These are phyloP conservation scores for Tetanocera ferruginea DNA, from an alignment of 2,888 invertebrate species.

Conservation along the genomic window DNA sequence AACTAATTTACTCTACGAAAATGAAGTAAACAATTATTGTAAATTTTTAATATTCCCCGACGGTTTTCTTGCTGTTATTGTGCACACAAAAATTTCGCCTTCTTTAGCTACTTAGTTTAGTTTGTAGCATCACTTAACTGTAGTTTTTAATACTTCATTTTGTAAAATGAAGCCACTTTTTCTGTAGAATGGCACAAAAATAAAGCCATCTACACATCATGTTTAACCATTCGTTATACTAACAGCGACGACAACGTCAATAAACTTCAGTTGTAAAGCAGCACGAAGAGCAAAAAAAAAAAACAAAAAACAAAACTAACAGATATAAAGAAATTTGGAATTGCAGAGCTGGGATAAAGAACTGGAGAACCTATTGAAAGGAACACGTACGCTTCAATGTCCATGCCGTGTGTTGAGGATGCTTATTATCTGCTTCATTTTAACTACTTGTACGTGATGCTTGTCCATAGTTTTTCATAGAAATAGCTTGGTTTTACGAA, in stretches of 20 bases:
- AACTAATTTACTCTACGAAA: too few relatives aligned
- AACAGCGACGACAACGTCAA: background rate
- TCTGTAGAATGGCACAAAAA: background rate
- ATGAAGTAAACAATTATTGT: too few relatives aligned
- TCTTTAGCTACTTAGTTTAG: too few relatives aligned
- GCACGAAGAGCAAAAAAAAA: background rate
- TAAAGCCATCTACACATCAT: conserved; percentile 1
- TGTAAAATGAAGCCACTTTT: too few relatives aligned
- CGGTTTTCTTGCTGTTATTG: too few relatives aligned
- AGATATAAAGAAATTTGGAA: too few relatives aligned
- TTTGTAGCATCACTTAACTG: too few relatives aligned
- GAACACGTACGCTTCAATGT: conserved; percentile 30
- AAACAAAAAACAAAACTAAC: background rate
- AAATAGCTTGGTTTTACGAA: conserved; percentile 2
- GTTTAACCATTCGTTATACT: conserved; percentile 10
- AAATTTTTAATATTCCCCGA: too few relatives aligned
- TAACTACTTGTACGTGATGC: conserved; percentile 36
- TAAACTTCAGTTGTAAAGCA: background rate
- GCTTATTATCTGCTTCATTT: conserved; percentile 38
- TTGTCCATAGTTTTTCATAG: conserved; percentile 21
- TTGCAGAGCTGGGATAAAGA: background rate
- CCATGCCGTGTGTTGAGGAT: conserved; percentile 24
- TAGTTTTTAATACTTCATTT: too few relatives aligned
- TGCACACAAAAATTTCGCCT: too few relatives aligned
- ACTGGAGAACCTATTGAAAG: conserved; percentile 11